These are phyloP conservation scores for Philaethria dido DNA, from an alignment of 2,888 invertebrate species.

Conservation along the genomic window DNA sequence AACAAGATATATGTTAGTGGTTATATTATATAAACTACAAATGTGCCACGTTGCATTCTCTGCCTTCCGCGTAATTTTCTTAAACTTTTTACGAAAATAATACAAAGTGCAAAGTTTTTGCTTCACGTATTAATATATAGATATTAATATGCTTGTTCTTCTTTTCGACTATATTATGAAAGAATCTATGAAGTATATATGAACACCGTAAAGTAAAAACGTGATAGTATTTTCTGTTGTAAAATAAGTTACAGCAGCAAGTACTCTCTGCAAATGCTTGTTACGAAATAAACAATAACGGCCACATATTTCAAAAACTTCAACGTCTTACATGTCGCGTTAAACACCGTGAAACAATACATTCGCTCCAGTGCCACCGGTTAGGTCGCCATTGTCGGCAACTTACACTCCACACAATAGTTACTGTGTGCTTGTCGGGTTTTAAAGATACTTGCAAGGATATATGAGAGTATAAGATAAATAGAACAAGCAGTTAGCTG, in stretches of 20 bases:
- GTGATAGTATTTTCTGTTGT: no score
- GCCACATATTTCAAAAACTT: constrained; percentile 26
- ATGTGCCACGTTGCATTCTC: no score
- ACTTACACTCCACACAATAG: constrained; percentile 36
- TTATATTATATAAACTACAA: no score
- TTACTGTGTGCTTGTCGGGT: constrained; percentile 21
- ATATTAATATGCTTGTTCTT: no score
- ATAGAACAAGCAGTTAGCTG: background rate
- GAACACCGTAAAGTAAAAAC: no score
- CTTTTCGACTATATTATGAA: no score
- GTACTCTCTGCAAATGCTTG: background rate
- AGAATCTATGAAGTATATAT: background rate
- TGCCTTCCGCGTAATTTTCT: no score
- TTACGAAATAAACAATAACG: constrained; percentile 1
- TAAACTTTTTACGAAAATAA: no score
- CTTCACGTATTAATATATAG: no score
- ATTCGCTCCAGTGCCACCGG: constrained; percentile 37
- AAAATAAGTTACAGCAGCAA: background rate
- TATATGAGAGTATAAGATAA: background rate
- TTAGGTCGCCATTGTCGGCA: constrained; percentile 36
- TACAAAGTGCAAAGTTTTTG: no score
- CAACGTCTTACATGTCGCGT: constrained; percentile 32
- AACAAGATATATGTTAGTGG: no score
- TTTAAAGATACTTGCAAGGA: background rate
- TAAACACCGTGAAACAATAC: constrained; percentile 40